A percentile compares a stretch with the other conserved stretches of the same genome.
Conservation (phyloP, 2,797 vertebrate genomes). For the Loriculus beryllinus region DNA sequence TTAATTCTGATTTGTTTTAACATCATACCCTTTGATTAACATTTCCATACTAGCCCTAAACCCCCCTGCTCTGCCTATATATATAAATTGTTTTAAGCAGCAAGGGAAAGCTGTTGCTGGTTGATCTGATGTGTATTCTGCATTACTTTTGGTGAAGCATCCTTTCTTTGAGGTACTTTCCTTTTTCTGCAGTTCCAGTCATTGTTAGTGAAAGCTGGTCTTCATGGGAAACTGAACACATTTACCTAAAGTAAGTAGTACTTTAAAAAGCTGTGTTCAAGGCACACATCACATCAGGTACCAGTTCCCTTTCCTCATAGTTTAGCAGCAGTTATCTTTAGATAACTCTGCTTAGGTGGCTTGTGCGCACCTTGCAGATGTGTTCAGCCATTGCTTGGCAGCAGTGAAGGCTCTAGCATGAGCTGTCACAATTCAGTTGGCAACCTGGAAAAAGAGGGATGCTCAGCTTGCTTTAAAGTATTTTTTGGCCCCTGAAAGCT, state of each 20-base stretch:
- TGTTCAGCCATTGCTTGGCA: not conserved
- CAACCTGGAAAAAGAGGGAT: not conserved
- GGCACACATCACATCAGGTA: not conserved
- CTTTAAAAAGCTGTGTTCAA: not conserved
- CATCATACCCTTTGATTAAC: not conserved
- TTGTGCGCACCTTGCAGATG: not conserved
- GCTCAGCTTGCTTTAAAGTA: not conserved
- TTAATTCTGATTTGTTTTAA: not conserved
- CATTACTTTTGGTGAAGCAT: not conserved
- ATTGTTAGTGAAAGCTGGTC: not conserved
- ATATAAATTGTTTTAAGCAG: not conserved
- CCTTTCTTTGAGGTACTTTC: not conserved
- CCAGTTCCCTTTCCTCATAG: not conserved
- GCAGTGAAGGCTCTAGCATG: not conserved
- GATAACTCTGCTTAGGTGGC: not conserved
- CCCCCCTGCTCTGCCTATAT: not conserved
- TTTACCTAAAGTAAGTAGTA: not conserved
- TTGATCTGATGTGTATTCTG: not conserved
- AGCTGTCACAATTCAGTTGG: fast-evolving
- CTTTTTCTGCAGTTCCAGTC: not conserved
- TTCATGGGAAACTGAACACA: fast-evolving
- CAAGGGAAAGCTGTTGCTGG: not conserved
- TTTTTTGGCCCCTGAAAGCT: fast-evolving
- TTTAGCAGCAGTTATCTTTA: not conserved
- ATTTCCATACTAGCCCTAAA: not conserved